These are phyloP conservation scores for Horisme vitalbata DNA, from an alignment of 2,888 invertebrate species.

Conservation along the genomic window DNA sequence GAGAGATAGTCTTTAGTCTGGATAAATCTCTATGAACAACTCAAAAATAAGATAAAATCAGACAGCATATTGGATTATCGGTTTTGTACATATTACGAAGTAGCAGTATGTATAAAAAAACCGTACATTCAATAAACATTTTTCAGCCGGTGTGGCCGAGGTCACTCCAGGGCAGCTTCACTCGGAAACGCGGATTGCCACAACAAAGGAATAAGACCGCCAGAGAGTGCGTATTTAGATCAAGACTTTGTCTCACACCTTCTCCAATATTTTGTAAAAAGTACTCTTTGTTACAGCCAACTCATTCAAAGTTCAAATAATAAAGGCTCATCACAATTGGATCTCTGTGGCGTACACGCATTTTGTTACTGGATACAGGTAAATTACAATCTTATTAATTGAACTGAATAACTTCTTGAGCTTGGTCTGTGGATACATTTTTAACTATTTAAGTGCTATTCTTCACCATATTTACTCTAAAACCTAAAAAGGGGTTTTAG, in stretches of 20 bases:
- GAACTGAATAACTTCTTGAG: too few species aligned
- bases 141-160: conserved; percentile 75
- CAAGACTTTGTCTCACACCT: conserved; percentile 1
- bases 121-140: too few species aligned
- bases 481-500: too few species aligned
- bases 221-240: conserved; percentile 61
- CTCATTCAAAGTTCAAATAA: conserved; percentile 93
- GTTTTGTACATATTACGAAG: too few species aligned
- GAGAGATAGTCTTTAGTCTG: too few species aligned
- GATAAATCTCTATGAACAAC: too few species aligned
- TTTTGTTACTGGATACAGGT: conserved; percentile 97
- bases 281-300: conserved; percentile 69
- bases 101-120: too few species aligned
- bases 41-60: too few species aligned
- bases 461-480: too few species aligned
- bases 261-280: conserved; percentile 25
- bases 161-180: conserved; percentile 93
- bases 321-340: conserved; percentile 99
- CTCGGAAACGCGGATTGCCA: conserved; percentile 82
- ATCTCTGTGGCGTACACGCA: conserved; percentile 98
- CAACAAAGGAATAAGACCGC: conserved; percentile 71
- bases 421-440: too few species aligned
- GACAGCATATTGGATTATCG: too few species aligned
- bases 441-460: too few species aligned
- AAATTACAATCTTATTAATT: conserved; percentile 42